phyloP scores from a whole-genome alignment of 53 echinoderm and acorn worm species.

The Pentamera pediparva region DNA sequence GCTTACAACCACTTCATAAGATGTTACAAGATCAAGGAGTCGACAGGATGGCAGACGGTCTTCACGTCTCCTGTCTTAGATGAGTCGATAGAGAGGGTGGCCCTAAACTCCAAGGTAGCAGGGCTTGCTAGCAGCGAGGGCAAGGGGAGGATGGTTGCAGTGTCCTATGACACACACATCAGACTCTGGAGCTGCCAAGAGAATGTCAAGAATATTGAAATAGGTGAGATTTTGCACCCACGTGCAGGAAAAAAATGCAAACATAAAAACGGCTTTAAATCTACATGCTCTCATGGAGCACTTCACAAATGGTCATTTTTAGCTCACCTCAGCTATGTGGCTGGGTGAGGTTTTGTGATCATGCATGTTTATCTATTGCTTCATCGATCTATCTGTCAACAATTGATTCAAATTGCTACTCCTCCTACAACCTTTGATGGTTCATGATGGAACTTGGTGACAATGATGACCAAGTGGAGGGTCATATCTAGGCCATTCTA shows the following conservation, averaged over 20 bases:
- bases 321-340: too few species aligned
- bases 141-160: conserved; percentile 98
- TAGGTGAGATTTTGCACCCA: conserved; percentile 15
- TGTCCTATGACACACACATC: conserved; percentile 87
- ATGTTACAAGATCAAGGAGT: conserved; percentile 97
- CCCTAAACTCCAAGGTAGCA: conserved; percentile 84
- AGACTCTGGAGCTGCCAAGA: conserved; percentile 94
- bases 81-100: conserved; percentile 76
- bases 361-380: not conserved
- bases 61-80: conserved; percentile 88
- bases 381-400: too few species aligned
- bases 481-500: too few species aligned
- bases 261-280: not conserved
- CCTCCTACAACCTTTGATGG: too few species aligned
- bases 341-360: not conserved
- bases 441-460: too few species aligned
- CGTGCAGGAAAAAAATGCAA: not conserved
- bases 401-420: too few species aligned
- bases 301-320: too few species aligned
- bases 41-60: conserved; percentile 86
- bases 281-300: too few species aligned
- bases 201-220: conserved; percentile 52
- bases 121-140: conserved; percentile 58
- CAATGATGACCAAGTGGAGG: too few species aligned
- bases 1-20: conserved; percentile 87